Base-by-base conservation (phyloP, 2,797 vertebrate genomes). In the Accipiter badius region DNA sequence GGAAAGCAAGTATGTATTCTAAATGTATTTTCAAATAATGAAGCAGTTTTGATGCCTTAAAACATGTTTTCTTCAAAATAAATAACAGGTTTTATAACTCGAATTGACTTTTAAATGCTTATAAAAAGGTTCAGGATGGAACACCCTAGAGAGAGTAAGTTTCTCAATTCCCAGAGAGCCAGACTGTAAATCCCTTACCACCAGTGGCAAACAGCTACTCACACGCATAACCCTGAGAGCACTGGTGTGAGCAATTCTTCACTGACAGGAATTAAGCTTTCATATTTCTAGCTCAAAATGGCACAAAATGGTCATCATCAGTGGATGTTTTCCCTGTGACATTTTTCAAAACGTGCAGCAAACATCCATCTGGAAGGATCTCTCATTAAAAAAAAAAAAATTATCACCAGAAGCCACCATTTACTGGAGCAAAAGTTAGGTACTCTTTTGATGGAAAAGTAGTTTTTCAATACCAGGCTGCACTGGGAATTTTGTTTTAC, bases 11-110 rank as follows among this genome's bases (percentile, higher is more conserved):
- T 63, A 50, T 35, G 21, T 58, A 82, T 89, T 92, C 78, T 80
- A 93, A 97, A 94, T 54, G 49, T 71, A 94, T 94, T 96, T 96
- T 87, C 94, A 97, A 95, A 96, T 95, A 97, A 95, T 92, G 74
- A 90, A 93, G 78, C 29, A 11, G 59, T 95, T 95, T 74, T 97
- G 88, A 95, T 92, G 81, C 52, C 61, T 95, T 95, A 97, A 97
- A 95, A 93, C 63, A 89, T 65, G 78, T 83, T 93, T 97, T 92
- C 81, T 93, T 76, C 83, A 91, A 95, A 95, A 96, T 92, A 97
- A 96, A 96, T 94, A 95, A 91, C 90, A 94, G 92, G 67, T 71
- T 95, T 95, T 95, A 97, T 91, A 90, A 89, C 81, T 95, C 80
- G 69, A 95, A 91, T 89, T 94, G 90, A 91, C 84, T 97, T 95